Conservation (phyloP, 2,113 vertebrate genomes). For the Strigops habroptila region DNA sequence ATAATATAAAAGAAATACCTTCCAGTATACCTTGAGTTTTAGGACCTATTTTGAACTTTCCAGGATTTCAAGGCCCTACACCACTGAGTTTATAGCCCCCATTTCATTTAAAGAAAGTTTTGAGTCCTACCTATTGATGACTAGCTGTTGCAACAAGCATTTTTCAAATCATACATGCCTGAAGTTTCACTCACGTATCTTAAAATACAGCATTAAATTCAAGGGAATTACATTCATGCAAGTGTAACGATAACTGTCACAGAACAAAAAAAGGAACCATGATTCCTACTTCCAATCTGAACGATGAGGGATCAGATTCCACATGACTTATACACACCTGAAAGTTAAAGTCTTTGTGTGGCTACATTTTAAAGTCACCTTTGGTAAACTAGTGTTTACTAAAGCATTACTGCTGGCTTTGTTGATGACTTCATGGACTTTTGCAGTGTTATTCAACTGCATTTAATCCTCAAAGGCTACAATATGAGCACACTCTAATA, state of each 20-base stretch:
- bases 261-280: neutral
- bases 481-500: neutral
- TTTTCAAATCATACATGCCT: neutral
- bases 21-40: neutral
- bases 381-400: neutral
- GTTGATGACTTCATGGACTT: neutral
- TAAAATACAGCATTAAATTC: accelerated
- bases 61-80: neutral
- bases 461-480: neutral
- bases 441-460: neutral
- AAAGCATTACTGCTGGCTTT: neutral
- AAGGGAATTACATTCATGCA: neutral
- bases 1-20: neutral
- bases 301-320: neutral
- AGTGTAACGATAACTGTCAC: neutral
- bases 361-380: neutral
- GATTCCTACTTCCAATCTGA: neutral
- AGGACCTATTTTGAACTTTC: neutral
- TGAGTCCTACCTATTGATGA: neutral
- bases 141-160: neutral
- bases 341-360: neutral
- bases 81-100: neutral
- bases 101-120: neutral
- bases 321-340: accelerated
- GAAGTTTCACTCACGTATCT: neutral